Percentiles rank a stretch among this genome's conserved stretches.
Conservation (phyloP, 2,797 vertebrate genomes). For the Darevskia mixta region DNA sequence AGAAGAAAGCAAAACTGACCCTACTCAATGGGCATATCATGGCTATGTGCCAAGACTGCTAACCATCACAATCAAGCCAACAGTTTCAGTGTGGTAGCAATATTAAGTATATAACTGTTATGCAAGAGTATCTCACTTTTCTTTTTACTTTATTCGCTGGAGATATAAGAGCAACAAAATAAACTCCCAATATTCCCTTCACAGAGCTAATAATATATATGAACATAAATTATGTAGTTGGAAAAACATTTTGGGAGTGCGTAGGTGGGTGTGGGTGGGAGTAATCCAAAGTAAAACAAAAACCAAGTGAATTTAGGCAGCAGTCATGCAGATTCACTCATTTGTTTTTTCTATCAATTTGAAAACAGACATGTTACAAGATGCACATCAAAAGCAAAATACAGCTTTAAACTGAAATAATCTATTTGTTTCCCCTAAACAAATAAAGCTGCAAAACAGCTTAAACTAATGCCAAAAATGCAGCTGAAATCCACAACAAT, state of each 20-base stretch:
- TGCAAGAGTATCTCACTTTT: neutral
- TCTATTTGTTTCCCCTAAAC: constrained; percentile 58
- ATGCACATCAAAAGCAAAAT: constrained; percentile 46
- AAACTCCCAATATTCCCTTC: neutral
- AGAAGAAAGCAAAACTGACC: constrained; percentile 28
- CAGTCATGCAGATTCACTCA: constrained; percentile 41
- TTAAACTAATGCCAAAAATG: constrained; percentile 65
- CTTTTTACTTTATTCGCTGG: constrained; percentile 15
- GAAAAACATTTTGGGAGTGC: constrained; percentile 18
- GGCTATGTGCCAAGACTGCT: neutral
- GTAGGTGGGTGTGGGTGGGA: too few relatives aligned
- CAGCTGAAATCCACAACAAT: constrained; percentile 48
- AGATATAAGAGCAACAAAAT: neutral
- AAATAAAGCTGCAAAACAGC: constrained; percentile 64
- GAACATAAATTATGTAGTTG: constrained; percentile 5
- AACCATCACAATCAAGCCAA: constrained; percentile 42
- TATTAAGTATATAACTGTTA: constrained; percentile 21
- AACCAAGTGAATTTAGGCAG: constrained; percentile 49
- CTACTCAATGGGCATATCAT: neutral
- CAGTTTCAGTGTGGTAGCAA: constrained; percentile 15
- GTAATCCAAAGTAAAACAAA: too few relatives aligned
- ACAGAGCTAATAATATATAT: neutral
- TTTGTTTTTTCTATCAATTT: constrained; percentile 58
- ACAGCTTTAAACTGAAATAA: constrained; percentile 71
- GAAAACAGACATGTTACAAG: constrained; percentile 61